These are phyloP conservation scores for Chamaetylas fuelleborni DNA, from an alignment of 2,113 vertebrate species.

Conservation along the genomic window DNA sequence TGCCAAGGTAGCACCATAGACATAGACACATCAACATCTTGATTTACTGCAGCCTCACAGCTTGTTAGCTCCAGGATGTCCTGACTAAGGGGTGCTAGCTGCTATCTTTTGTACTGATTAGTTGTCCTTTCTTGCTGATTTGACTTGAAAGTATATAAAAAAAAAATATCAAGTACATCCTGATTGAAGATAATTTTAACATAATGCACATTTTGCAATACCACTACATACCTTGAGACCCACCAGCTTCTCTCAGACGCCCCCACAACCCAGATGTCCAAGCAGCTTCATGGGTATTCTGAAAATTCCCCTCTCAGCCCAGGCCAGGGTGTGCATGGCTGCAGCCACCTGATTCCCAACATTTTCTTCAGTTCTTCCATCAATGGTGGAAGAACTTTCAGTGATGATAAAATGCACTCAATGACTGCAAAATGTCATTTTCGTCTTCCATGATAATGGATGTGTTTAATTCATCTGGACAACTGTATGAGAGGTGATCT, in stretches of 20 bases:
- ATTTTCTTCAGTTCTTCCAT: neutral
- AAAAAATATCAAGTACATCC: neutral
- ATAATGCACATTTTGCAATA: neutral
- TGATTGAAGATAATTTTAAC: neutral
- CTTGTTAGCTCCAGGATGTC: neutral
- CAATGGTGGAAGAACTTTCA: neutral
- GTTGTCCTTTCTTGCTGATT: neutral
- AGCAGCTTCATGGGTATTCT: neutral
- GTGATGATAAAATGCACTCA: neutral
- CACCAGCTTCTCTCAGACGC: neutral
- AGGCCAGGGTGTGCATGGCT: neutral
- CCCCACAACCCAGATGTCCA: accelerated
- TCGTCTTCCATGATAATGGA: neutral
- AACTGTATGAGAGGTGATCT: neutral
- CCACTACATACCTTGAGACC: neutral
- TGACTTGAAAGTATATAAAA: neutral
- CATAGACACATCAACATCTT: neutral
- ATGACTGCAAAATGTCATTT: neutral
- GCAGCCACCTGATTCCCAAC: accelerated
- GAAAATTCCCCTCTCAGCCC: no score
- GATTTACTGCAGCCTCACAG: neutral
- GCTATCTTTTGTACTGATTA: neutral
- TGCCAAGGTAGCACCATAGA: neutral
- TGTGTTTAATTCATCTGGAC: neutral
- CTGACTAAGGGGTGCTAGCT: neutral